Base-by-base conservation (phyloP, 92 coral and sea anemone genomes). In the Epizoanthus scotinus region DNA sequence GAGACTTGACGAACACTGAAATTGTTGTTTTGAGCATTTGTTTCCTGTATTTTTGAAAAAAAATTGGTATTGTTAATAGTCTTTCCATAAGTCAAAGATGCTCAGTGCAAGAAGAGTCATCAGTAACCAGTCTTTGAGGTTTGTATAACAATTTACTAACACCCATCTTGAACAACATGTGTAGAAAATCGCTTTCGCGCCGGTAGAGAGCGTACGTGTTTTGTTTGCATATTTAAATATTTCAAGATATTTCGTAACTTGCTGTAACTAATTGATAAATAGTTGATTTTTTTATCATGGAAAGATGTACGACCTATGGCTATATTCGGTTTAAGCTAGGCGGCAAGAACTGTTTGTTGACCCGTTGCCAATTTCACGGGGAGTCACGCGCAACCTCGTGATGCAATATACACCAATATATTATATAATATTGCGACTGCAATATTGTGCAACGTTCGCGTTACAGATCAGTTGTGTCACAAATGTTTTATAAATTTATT, bases 121-220 rank as follows among this genome's bases (percentile, higher is more conserved):
- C 42, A 56, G 31, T 34, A 56, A 24, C 18, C 79, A 56, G 54
- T 58, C 66, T 57, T 56, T 74, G 67, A 74, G 79, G 79, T 74
- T 56, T 5, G 79, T 74, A 13, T 4, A 31, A 7, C 60, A 8
- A 29, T 9, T 29, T 17, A 34, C 34, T 57, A 21, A 31, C 25
- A 29, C 67, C 15, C 24, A 34, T 57, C 6, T 56, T 57, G 10
- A 0, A 20, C 22, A 21, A 17, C 19, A 63, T 38, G 17, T 13
- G 9, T 53, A 57, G 34, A 74, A n/a, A 57, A 19, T n/a, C 10
- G 13, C 5, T 12, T 60, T 38, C 24, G 36, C 49, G 2, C 25
- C 29, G 8, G 19, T 75, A 18, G 52, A 5, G 31, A 34, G 0
- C 19, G 27, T 20, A 20, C 19, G 14, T 0, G 18, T 6, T 34